Conservation (phyloP, 2,888 invertebrate species). For the Lasioglossum pauxillum region DNA sequence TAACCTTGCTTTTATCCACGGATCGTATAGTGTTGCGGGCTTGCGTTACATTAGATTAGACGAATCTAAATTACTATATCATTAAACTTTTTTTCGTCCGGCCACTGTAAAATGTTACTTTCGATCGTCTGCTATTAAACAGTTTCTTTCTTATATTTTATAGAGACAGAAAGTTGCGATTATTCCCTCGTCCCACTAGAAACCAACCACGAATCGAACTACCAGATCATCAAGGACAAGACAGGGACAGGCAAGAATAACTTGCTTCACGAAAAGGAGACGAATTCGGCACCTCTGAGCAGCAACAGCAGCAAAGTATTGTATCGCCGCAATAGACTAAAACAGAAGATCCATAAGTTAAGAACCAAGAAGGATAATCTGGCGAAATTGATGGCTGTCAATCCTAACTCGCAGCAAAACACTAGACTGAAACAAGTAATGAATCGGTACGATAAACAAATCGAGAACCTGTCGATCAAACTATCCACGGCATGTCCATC, state of each 20-base stretch:
- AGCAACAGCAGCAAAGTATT: conserved; percentile 66
- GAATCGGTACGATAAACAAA: conserved; percentile 75
- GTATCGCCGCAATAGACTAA: conserved; percentile 69
- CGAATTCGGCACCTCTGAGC: conserved; percentile 5
- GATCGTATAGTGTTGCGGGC: no score
- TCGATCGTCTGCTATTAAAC: not conserved
- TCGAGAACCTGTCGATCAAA: conserved; percentile 75
- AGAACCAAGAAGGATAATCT: conserved; percentile 71
- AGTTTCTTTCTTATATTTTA: not conserved
- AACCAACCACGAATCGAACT: conserved; percentile 66
- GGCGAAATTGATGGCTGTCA: conserved; percentile 64
- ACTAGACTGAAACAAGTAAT: conserved; percentile 72
- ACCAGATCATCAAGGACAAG: conserved; percentile 72
- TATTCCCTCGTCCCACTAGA: not conserved
- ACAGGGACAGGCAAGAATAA: conserved; percentile 45
- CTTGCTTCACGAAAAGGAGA: not conserved
- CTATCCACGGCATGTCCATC: conserved; percentile 61
- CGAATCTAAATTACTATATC: no score
- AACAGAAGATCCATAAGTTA: conserved; percentile 71
- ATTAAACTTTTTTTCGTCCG: no score
- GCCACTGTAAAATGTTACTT: no score
- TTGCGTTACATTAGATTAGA: no score
- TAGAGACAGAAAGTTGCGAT: conserved; percentile 28
- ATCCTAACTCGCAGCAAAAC: conserved; percentile 48
- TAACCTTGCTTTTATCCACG: no score